Conservation (phyloP, 2,888 invertebrate species). For the Patella pellucida region DNA sequence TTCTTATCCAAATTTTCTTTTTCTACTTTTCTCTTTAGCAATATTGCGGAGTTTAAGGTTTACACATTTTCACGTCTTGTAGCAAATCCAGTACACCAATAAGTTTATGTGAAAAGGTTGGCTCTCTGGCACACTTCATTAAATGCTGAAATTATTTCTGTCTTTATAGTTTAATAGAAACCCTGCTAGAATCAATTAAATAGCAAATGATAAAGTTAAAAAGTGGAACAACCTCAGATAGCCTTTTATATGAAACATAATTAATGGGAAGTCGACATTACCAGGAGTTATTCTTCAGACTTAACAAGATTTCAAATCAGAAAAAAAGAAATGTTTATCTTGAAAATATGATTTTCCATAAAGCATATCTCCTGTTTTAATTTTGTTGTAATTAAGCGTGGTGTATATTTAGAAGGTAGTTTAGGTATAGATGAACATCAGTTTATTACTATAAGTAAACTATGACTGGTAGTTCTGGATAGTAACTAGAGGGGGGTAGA, state of each 20-base stretch:
- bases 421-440: no score
- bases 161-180: background rate
- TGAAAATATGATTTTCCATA: slow-evolving; percentile 4
- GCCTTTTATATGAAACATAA: slow-evolving; percentile 6
- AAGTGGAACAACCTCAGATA: background rate
- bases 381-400: background rate
- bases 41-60: no score
- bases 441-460: no score
- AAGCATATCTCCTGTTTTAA: slow-evolving; percentile 5
- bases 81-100: no score
- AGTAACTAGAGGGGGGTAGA: background rate
- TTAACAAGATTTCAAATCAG: slow-evolving; percentile 7
- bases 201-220: slow-evolving; percentile 9
- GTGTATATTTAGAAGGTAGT: background rate
- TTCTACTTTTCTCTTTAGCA: no score
- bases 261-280: background rate
- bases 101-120: background rate
- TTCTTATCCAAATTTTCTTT: no score
- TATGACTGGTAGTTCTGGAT: no score
- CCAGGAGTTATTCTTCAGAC: background rate
- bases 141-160: background rate
- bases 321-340: slow-evolving; percentile 1
- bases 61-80: no score
- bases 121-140: slow-evolving; percentile 2
- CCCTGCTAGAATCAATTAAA: background rate